phyloP scores from a whole-genome alignment of 2,797 vertebrate genomes.

The Adelosebastes latens region DNA sequence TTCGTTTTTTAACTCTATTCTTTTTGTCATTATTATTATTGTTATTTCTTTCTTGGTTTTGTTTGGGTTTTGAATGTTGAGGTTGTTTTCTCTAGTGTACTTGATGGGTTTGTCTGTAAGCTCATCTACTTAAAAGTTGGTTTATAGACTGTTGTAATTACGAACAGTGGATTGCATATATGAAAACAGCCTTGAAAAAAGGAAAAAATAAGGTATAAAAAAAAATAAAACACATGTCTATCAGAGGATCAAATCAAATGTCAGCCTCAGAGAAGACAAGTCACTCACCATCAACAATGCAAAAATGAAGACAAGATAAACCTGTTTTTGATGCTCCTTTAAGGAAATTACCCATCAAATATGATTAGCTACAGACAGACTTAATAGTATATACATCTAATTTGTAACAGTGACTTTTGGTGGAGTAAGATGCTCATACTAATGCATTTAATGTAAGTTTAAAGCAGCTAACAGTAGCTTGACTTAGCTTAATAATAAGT shows the following conservation, averaged over 20 bases:
- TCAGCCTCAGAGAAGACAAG: background rate
- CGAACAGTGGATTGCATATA: too few species aligned
- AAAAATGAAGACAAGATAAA: background rate
- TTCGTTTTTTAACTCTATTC: too few species aligned
- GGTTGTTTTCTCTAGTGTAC: too few species aligned
- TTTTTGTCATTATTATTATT: too few species aligned
- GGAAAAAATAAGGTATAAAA: too few species aligned
- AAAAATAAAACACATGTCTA: background rate
- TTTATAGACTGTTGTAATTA: too few species aligned
- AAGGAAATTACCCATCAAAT: background rate
- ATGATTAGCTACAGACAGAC: background rate
- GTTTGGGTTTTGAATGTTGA: too few species aligned
- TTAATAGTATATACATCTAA: accelerated
- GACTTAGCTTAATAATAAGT: background rate
- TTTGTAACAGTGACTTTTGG: background rate
- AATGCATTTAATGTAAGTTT: background rate
- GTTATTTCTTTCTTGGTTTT: too few species aligned
- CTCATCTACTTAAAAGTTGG: too few species aligned
- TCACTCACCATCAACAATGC: background rate
- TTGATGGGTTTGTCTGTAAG: too few species aligned
- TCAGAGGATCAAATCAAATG: background rate
- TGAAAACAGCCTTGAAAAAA: too few species aligned
- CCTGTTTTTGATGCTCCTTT: background rate
- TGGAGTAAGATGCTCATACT: background rate
- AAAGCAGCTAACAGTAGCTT: background rate